Evolutionary conservation across 2,797 vertebrate species (phyloP).

Genomic region (Rhinella marina): DNA sequence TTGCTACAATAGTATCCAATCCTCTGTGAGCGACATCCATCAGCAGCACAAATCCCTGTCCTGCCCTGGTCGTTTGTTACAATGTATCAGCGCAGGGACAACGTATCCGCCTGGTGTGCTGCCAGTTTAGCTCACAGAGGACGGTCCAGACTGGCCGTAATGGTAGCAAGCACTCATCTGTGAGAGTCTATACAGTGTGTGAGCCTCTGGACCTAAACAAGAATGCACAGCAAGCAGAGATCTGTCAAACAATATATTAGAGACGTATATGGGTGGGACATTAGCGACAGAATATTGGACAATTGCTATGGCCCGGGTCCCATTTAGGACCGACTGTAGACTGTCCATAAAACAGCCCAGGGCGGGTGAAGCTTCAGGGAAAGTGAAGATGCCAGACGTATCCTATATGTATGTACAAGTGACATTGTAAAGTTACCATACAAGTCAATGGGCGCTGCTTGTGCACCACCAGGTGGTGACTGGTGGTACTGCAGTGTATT

Average conservation of each 20-base stretch:
- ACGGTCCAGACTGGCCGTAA: not conserved
- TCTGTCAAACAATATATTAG: no score
- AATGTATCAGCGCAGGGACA: not conserved
- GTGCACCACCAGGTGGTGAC: not conserved
- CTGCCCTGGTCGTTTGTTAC: not conserved
- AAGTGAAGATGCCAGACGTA: no score
- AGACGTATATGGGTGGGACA: no score
- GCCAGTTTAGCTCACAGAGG: not conserved
- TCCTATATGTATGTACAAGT: not conserved
- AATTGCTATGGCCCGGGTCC: not conserved
- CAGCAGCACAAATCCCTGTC: not conserved
- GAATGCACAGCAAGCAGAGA: no score
- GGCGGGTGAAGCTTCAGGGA: no score
- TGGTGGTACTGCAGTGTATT: not conserved
- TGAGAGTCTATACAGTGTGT: not conserved
- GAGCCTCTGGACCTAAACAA: no score
- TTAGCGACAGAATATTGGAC: not conserved
- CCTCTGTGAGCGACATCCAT: not conserved
- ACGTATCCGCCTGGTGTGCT: not conserved
- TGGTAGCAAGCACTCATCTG: not conserved
- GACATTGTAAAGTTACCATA: not conserved
- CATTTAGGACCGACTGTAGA: no score
- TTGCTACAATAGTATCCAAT: not conserved
- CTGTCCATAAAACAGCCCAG: no score
- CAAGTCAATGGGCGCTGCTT: not conserved